A percentile compares a stretch with the other conserved stretches of the same genome.
Conservation (phyloP, 2,113 vertebrate genomes). For the Tetraodon nigroviridis region DNA sequence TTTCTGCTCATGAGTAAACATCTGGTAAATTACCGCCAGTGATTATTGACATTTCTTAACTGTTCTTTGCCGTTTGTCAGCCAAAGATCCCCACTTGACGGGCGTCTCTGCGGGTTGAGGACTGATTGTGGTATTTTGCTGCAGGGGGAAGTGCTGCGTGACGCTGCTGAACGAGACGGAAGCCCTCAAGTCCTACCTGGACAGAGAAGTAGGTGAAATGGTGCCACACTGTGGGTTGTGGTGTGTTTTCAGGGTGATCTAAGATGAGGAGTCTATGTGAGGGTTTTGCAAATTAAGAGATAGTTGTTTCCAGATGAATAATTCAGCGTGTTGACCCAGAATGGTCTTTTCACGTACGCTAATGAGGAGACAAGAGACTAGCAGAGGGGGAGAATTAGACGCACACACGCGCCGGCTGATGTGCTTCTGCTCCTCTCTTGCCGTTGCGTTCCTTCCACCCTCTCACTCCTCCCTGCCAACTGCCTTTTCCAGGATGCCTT, state of each 20-base stretch:
- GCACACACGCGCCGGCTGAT: conserved; percentile 2
- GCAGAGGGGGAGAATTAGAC: conserved; percentile 26
- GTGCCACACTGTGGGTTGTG: conserved; percentile 6
- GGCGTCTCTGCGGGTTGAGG: conserved; percentile 4
- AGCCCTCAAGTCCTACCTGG: conserved; percentile 93
- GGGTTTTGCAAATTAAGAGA: conserved; percentile 37
- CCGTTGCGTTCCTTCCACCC: conserved; percentile 27
- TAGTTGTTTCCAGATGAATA: conserved; percentile 68
- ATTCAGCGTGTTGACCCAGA: conserved; percentile 76
- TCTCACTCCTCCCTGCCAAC: conserved; percentile 23
- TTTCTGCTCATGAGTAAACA: conserved; percentile 18
- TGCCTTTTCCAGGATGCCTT: conserved; percentile 86
- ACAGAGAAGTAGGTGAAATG: conserved; percentile 83
- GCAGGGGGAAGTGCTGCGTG: conserved; percentile 96
- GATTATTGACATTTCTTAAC: conserved; percentile 53
- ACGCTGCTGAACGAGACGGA: conserved; percentile 96
- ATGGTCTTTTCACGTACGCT: conserved; percentile 70
- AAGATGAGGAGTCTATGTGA: not conserved
- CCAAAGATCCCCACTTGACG: conserved; percentile 10
- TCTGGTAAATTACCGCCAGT: conserved; percentile 22
- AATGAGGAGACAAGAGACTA: conserved; percentile 73
- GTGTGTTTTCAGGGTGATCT: conserved; percentile 12
- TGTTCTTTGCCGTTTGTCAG: conserved; percentile 5
- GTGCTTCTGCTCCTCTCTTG: conserved; percentile 19
- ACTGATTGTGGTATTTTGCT: conserved; percentile 5